Base-by-base conservation (phyloP, 2,888 invertebrate genomes). In the Scotopteryx bipunctaria region DNA sequence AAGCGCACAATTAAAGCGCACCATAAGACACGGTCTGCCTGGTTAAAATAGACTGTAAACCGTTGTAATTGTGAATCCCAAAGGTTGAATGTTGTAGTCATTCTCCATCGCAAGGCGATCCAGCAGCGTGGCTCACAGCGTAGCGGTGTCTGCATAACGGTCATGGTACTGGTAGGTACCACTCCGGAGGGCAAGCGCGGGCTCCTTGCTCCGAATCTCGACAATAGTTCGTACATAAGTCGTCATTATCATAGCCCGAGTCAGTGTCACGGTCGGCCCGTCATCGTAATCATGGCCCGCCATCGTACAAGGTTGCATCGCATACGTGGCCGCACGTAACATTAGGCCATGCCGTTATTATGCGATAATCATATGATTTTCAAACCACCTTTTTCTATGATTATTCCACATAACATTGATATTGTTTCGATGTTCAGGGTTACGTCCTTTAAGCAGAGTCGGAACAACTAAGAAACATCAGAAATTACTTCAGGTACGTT, bases 111-210 rank as follows among this genome's bases (percentile, higher is more conserved):
- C 64, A 55, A 57, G 57, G 59, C 44, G 47, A 27, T 31, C 37
- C 25, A 23, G 23, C 57, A 55, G 57, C 61, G 52, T 64, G 65
- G 67, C 69, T 45, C 17, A 71, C 67, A 70, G 73, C 73, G 66
- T 82, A 84, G 86, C 86, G 84, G 84, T 83, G 85, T 85, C 85
- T 80, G 83, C 71, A 75, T 87, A 87, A 87, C 88, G 87, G 88
- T 86, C 76, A 55, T 63, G 40, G 78, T 82, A 81, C 80, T n/a
- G n/a, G n/a, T n/a, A n/a, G n/a, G n/a, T n/a, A n/a, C 73, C 75
- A 70, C 73, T 75, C 74, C 69, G 55, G 74, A 84, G 83, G 81
- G 81, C 79, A 76, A 63, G 62, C 67, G 61, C 64, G 61, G 60
- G 58, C 70, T 71, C 63, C 67, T 63, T 69, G 67, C 69, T 63